Evolutionary conservation across 2,888 invertebrate species (phyloP), one percentile per base, ranked within the genome.

Genomic region (Eristalis tenax): DNA sequence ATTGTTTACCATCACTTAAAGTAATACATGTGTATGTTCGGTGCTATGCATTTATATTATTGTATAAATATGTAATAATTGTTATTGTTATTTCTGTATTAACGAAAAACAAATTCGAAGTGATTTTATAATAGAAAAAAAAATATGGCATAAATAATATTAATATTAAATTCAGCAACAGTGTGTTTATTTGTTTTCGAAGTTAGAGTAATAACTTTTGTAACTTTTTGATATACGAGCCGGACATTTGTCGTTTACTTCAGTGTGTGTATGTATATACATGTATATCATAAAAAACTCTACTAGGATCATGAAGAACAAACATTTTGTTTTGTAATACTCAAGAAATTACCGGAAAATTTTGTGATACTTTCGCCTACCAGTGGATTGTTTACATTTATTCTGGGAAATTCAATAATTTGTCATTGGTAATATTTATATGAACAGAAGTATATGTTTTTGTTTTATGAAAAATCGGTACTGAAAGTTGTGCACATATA

Each of bases 301-400:
- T 64, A 35, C 40, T 28, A 77, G 70, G 65, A 82, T 76, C 61
- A 71, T 26, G 28, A 28, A 66, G 59, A 8, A 18, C 18, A n/a
- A 8, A 18, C 1, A 2, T 18, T 18, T 8, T 18, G n/a, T 50
- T 50, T n/a, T 50, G 18, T 68, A 76, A 63, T 35, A 63, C 71
- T 75, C 35, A 38, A 38, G 38, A 13, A 50, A 18, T 18, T 50
- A 18, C 50, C 50, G 50, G 18, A 50, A 18, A 18, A 50, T 1
- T 4, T 0, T 50, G 18, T 50, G 18, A 2, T 2, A 43, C 4
- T 15, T 32, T 71, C 68, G 57, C 70, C 65, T 22, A 64, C 43
- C 18, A 83, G 61, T 57, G 50, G 50, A 68, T 78, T 83, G 78
- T 69, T 83, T 69, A 68, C 61, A 71, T 77, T 66, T 43, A 69